Evolutionary conservation across 2,797 vertebrate genomes (phyloP).

Genomic region (Anisognathus igniventris): DNA sequence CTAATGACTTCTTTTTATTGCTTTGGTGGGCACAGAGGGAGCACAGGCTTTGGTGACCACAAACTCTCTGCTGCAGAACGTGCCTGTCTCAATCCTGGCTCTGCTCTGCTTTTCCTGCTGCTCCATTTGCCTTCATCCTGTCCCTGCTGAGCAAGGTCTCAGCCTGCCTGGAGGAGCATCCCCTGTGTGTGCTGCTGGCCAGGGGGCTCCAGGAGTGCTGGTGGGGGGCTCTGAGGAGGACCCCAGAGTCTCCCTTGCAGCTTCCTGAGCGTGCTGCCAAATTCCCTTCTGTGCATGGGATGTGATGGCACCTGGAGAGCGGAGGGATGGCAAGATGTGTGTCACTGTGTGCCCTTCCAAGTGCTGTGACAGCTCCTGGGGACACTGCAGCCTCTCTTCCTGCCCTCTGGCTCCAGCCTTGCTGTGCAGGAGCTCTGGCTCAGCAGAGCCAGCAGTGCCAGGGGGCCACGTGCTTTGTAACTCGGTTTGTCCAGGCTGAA

Average conservation of each 20-base stretch:
- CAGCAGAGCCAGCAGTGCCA: accelerated
- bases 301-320: accelerated
- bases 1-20: background rate
- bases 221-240: background rate
- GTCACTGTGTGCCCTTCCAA: background rate
- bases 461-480: accelerated
- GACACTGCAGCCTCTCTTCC: background rate
- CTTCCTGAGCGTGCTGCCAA: background rate
- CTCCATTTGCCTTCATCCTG: background rate
- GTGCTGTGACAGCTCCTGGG: background rate
- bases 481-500: background rate
- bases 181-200: accelerated
- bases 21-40: background rate
- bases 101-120: background rate
- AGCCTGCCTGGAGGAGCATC: background rate
- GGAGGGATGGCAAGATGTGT: background rate
- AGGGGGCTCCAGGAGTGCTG: background rate
- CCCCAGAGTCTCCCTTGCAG: background rate
- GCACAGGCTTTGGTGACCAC: background rate
- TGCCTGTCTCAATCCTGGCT: background rate
- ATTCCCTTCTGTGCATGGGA: background rate
- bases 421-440: accelerated
- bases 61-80: background rate
- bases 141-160: accelerated
- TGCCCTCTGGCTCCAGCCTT: background rate